Percentiles rank a stretch among this genome's conserved stretches.
Conservation (phyloP, 2,888 invertebrate species). For the Miltochrista miniata region DNA sequence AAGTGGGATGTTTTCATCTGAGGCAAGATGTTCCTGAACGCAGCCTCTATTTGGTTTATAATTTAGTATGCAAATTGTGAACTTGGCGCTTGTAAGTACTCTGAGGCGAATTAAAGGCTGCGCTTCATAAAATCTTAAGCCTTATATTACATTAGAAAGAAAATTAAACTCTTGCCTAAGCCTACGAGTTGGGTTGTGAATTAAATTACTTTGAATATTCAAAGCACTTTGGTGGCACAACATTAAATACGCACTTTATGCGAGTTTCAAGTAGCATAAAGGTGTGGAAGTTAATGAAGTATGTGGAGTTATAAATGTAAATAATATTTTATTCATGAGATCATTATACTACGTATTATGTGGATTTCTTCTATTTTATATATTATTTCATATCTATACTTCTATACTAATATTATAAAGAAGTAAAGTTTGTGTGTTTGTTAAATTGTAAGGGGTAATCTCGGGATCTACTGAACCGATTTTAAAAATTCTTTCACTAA, state of each 20-base stretch:
- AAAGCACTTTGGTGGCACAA: conserved; percentile 63
- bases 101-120: conserved; percentile 57
- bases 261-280: too few species aligned
- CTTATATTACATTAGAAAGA: conserved; percentile 47
- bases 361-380: too few species aligned
- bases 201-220: conserved; percentile 59
- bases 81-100: conserved; percentile 62
- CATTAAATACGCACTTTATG: conserved; percentile 43
- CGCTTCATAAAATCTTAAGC: conserved; percentile 57
- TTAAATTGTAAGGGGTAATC: too few species aligned
- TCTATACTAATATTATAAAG: too few species aligned
- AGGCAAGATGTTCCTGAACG: conserved; percentile 44
- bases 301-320: too few species aligned
- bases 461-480: too few species aligned
- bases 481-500: too few species aligned
- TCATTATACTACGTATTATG: too few species aligned
- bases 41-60: conserved; percentile 64
- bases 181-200: conserved; percentile 40
- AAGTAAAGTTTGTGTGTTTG: too few species aligned
- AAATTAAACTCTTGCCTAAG: conserved; percentile 45
- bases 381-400: too few species aligned
- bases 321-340: too few species aligned
- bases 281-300: too few species aligned
- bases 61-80: conserved; percentile 71
- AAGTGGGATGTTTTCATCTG: conserved; percentile 49